Evolutionary conservation across 2,113 vertebrate species (phyloP), one percentile per base, ranked within the genome.

Genomic region (Melierax canorus): DNA sequence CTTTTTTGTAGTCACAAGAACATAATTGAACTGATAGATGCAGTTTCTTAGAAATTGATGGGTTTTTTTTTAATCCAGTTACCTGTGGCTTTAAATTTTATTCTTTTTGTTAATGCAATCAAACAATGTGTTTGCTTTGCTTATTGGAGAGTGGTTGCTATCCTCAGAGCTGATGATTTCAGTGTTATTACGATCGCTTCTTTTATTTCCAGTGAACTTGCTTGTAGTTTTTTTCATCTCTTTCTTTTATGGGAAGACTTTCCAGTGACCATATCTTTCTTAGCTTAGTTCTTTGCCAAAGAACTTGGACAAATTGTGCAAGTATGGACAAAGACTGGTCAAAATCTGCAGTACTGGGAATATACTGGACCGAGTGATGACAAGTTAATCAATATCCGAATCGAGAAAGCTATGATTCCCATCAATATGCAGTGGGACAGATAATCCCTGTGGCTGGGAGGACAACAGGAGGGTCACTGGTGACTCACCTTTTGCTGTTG

Each of bases 401-500:
- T 39, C 10, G 34, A 34, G 36, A 38, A 63, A 75, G 5, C 5
- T 63, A 1, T 8, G 29, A 26, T n/a, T 74, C 15, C 26, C 1
- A 1, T 66, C 22, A 5, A 11, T 9, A 3, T 41, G 26, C n/a
- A 34, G 7, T 45, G 45, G 64, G n/a, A 41, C 10, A 29, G 39
- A 27, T 26, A 55, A 43, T 55, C 15, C 55, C 26, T 59, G 38
- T n/a, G 58, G 7, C 58, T 67, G 72, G 43, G 23, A 88, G 32
- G 32, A n/a, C 50, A 66, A 7, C 0, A 3, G 32, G 13, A 43
- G 16, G 9, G 8, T 45, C n/a, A 4, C 0, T 26, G 48, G 36
- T 36, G 50, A 13, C 14, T 68, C 16, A 7, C 8, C 14, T 64
- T 58, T 58, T 3, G 1, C 12, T 83, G 32, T 8, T 55, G 43